These are phyloP conservation scores for Choreutis nemorana DNA, from an alignment of 2,888 invertebrate genomes.

Conservation along the genomic window DNA sequence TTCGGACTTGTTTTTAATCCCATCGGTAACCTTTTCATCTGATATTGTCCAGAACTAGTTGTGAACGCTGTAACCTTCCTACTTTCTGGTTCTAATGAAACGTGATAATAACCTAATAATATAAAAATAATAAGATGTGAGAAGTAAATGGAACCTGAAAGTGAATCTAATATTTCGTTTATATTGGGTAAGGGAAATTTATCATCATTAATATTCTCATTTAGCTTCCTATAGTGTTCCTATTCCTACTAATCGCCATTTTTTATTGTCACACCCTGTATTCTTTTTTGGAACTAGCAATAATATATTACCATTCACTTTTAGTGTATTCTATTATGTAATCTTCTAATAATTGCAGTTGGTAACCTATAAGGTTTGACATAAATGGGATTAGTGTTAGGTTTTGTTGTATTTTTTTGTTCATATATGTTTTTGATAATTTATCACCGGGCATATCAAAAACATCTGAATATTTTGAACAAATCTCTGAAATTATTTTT, in stretches of 20 bases:
- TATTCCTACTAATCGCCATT: background rate
- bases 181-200: background rate
- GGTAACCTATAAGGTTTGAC: background rate
- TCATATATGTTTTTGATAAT: background rate
- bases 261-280: background rate
- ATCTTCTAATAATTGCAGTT: background rate
- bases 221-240: background rate
- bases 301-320: background rate
- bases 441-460: background rate
- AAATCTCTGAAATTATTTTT: too few relatives aligned
- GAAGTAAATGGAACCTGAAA: background rate
- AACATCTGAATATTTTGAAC: too few relatives aligned
- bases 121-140: background rate
- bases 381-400: background rate
- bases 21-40: background rate
- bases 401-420: background rate
- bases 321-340: background rate
- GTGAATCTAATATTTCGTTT: background rate
- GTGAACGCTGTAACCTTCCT: background rate
- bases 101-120: background rate
- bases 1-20: background rate
- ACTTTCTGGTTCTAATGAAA: background rate
- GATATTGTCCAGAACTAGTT: background rate
- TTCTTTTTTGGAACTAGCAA: background rate
- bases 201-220: background rate